These are phyloP conservation scores for Smutsia gigantea DNA, from an alignment of 2,797 vertebrate genomes.

Conservation along the genomic window DNA sequence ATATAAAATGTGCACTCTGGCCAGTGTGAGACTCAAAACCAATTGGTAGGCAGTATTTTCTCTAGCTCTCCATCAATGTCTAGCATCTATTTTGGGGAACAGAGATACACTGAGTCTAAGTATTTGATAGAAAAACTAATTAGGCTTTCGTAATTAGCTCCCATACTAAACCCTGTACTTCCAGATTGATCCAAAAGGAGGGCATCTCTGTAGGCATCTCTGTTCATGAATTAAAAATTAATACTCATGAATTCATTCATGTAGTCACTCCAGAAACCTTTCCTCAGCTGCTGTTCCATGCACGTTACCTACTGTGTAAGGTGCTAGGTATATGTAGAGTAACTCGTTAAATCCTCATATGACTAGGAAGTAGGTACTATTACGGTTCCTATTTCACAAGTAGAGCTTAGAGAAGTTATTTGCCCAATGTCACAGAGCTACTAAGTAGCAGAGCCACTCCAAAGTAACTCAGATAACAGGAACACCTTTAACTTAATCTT, in stretches of 20 bases:
- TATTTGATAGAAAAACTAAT: not conserved
- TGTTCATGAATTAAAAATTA: not conserved
- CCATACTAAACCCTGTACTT: not conserved
- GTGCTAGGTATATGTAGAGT: not conserved
- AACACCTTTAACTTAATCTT: not conserved
- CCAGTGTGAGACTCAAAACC: not conserved
- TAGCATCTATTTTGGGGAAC: not conserved
- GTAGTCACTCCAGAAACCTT: not conserved
- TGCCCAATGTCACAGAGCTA: not conserved
- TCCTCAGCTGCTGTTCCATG: not conserved
- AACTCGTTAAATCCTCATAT: not conserved
- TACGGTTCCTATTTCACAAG: not conserved
- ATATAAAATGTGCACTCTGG: not conserved
- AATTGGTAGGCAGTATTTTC: not conserved
- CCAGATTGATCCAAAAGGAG: not conserved
- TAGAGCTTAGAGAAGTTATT: not conserved
- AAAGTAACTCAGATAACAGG: not conserved
- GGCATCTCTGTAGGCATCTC: not conserved
- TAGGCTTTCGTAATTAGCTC: not conserved
- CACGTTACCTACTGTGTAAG: not conserved
- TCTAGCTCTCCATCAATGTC: not conserved
- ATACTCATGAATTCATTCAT: not conserved
- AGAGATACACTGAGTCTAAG: not conserved
- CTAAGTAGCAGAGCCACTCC: not conserved
- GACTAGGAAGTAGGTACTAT: not conserved